Percentiles rank a stretch among this genome's conserved stretches.
These are phyloP conservation scores for Phortica magna DNA, from an alignment of 2,888 invertebrate species.

Conservation along the genomic window DNA sequence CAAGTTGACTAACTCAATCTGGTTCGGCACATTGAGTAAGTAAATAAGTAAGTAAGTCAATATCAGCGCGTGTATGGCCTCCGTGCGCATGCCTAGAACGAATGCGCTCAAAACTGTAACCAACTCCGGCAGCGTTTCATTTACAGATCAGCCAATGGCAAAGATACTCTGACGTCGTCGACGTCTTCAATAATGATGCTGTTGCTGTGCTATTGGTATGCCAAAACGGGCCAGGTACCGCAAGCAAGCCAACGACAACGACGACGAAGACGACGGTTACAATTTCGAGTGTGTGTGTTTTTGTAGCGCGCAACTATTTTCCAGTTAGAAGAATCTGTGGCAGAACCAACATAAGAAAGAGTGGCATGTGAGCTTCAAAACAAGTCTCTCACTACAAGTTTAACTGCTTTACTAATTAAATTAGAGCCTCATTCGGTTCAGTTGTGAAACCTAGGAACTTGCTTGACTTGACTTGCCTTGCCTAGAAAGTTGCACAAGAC, in stretches of 20 bases:
- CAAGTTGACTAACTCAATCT: neutral
- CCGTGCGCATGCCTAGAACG: slow-evolving; percentile 15
- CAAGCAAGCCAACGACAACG: neutral
- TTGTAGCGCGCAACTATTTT: neutral
- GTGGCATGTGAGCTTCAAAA: neutral
- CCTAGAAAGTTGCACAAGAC: neutral
- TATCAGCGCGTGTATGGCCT: neutral
- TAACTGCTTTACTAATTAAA: slow-evolving; percentile 9
- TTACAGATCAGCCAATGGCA: neutral
- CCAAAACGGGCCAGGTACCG: slow-evolving; percentile 6
- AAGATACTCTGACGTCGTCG: neutral
- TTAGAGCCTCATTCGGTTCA: neutral
- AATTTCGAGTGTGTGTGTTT: neutral
- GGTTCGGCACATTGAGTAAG: neutral
- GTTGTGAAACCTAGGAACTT: neutral
- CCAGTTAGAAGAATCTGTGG: slow-evolving; percentile 7
- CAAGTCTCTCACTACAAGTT: neutral
- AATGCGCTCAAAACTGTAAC: neutral
- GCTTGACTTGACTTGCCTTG: neutral
- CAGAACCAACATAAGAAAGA: neutral
- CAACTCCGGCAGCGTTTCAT: slow-evolving; percentile 3
- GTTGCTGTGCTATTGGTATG: neutral
- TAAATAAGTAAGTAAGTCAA: too few species aligned
- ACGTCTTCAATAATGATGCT: neutral
- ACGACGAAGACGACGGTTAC: neutral